phyloP scores from a whole-genome alignment of 1,140 invertebrate species.

The Solenopsis invicta region DNA sequence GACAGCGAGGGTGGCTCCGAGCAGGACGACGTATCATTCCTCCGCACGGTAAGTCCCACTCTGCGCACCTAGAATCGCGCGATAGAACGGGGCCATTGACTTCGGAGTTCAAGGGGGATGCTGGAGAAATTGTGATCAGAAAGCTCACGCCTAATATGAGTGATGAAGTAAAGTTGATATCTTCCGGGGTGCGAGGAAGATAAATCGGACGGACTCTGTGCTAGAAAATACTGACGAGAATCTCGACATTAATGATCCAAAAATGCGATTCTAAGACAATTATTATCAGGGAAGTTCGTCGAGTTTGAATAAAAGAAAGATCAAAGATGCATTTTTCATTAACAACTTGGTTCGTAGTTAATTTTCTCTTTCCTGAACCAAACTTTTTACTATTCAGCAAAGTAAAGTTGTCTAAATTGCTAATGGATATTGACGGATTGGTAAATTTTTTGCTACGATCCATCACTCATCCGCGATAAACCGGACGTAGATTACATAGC shows the following conservation, averaged over 20 bases:
- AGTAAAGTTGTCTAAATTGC: not conserved
- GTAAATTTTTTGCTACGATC: not conserved
- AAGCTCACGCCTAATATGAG: not conserved
- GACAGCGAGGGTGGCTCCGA: conserved; percentile 97
- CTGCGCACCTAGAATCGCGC: conserved; percentile 11
- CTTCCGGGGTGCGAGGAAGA: not conserved
- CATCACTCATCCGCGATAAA: not conserved
- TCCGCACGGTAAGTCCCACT: conserved; percentile 94
- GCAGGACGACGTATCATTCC: conserved; percentile 99
- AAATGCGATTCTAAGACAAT: not conserved
- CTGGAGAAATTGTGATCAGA: not conserved
- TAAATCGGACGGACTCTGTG: not conserved
- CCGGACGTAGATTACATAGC: not conserved
- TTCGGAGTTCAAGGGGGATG: conserved; percentile 1
- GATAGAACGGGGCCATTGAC: not conserved
- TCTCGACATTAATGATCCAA: not conserved
- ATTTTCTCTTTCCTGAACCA: not conserved
- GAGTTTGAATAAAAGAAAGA: not conserved
- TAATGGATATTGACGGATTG: not conserved
- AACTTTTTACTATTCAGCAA: not conserved
- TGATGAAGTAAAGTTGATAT: not conserved
- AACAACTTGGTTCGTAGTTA: not conserved
- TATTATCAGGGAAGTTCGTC: not conserved
- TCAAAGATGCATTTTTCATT: not conserved
- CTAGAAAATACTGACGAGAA: not conserved